Evolutionary conservation across 1,140 invertebrate genomes (phyloP), one percentile per base, ranked within the genome.

Genomic region (Drosophila pseudoobscura): DNA sequence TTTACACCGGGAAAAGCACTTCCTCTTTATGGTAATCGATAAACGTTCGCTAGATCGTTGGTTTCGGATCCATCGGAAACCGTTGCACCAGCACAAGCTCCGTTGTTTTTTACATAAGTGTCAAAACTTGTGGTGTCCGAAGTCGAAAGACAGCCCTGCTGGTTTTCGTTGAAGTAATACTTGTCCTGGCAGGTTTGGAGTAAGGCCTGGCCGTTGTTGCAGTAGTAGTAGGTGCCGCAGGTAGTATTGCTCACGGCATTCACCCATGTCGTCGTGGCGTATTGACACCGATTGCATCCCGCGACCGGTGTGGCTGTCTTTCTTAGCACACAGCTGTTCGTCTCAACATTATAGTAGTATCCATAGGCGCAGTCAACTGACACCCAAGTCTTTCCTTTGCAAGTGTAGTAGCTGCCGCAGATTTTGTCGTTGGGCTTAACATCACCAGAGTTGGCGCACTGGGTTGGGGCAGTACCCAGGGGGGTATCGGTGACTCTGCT

Each of bases 281-380:
- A 56, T 46, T 78, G 77, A 35, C 80, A 85, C 6, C 80, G 82
- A 43, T 85, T 74, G 78, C 80, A 85, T 20, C 63, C 63, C 0
- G 0, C 0, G 0, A 0, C 6, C 2, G 77, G 39, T 0, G 45
- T 24, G 4, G 80, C 80, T 0, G 0, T 0, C 24, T 64, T 58
- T 1, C 80, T 73, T 0, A 11, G 0, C 17, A 9, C 2, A 20
- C 82, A 77, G 0, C 0, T 0, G 0, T 1, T 0, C 0, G 0
- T 0, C 0, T 0, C 0, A 0, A 39, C 20, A 53, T 77, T 51
- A 46, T 2, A 85, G 49, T 85, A 85, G 13, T 62, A 9, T 11
- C 49, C 61, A n/a, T 0, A 4, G 15, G n/a, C 0, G 39, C 80
- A 85, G 35, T 41, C 11, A 22, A 13, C 55, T 22, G 13, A 1